Evolutionary conservation across 2,888 invertebrate genomes (phyloP).

Genomic region (Cremastinae sp.): DNA sequence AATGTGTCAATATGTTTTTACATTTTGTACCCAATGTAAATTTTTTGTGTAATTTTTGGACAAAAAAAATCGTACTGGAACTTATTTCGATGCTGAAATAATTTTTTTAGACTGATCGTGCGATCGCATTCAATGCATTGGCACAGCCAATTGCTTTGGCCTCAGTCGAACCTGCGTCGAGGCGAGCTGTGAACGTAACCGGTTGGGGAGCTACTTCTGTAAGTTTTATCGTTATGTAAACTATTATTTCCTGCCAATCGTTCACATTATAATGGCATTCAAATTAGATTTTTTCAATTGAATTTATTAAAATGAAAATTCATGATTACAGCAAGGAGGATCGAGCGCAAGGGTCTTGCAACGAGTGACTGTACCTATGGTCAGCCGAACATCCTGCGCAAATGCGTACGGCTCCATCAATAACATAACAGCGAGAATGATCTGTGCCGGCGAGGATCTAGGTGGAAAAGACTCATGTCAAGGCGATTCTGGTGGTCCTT

Average conservation of each 20-base stretch:
- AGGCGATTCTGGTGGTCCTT: slow-evolving; percentile 77
- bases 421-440: slow-evolving; percentile 69
- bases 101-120: slow-evolving; percentile 27
- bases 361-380: slow-evolving; percentile 81
- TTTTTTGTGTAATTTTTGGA: too few relatives aligned
- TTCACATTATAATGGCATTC: too few relatives aligned
- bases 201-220: slow-evolving; percentile 73
- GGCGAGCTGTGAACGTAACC: slow-evolving; percentile 62
- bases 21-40: too few relatives aligned
- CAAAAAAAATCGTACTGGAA: too few relatives aligned
- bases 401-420: slow-evolving; percentile 76
- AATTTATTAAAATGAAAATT: not conserved
- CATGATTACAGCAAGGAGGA: slow-evolving; percentile 64
- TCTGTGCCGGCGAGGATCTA: slow-evolving; percentile 69
- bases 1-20: too few relatives aligned
- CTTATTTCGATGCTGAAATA: not conserved
- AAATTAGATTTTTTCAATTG: not conserved
- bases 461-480: slow-evolving; percentile 71
- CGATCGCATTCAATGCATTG: slow-evolving; percentile 26
- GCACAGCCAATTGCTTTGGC: slow-evolving; percentile 57
- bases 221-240: too few relatives aligned
- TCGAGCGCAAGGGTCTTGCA: slow-evolving; percentile 78
- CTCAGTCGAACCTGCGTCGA: slow-evolving; percentile 34
- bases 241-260: too few relatives aligned
- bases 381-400: slow-evolving; percentile 78